Evolutionary conservation across 2,797 vertebrate genomes (phyloP).

Genomic region (Cyclura pinguis): DNA sequence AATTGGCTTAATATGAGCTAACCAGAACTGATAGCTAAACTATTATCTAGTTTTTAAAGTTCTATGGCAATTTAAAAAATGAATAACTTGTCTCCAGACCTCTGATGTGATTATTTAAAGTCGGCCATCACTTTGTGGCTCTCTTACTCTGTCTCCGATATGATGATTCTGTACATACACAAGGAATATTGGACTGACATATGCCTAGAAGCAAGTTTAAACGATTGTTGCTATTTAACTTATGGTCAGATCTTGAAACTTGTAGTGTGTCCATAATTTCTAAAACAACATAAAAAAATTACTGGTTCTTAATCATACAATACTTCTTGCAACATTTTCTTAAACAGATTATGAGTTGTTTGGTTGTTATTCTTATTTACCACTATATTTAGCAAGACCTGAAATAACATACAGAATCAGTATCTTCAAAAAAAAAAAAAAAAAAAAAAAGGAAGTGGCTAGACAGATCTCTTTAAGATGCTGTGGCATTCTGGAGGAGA

Average conservation of each 20-base stretch:
- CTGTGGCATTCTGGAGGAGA: neutral
- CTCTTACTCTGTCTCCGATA: neutral
- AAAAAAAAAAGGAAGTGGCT: neutral
- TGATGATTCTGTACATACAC: neutral
- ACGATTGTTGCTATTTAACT: neutral
- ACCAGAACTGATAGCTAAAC: neutral
- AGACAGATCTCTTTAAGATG: neutral
- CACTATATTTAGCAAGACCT: neutral
- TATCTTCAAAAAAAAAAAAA: too few relatives aligned
- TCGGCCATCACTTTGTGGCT: too few relatives aligned
- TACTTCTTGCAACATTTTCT: neutral
- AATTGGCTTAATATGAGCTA: neutral
- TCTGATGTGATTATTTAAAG: neutral
- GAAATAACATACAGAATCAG: too few relatives aligned
- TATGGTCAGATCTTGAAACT: slow-evolving; percentile 8
- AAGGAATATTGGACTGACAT: neutral
- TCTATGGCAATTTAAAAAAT: neutral
- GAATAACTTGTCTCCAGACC: neutral
- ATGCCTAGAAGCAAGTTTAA: neutral
- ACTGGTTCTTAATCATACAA: neutral
- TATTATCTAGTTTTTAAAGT: neutral
- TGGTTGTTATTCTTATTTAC: neutral
- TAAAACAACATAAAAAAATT: slow-evolving; percentile 18
- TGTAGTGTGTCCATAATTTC: slow-evolving; percentile 16
- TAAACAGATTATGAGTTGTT: neutral